Percentiles rank a stretch among this genome's conserved stretches.
These are phyloP conservation scores for Phymastichus coffea DNA, from an alignment of 1,140 invertebrate species.

Conservation along the genomic window DNA sequence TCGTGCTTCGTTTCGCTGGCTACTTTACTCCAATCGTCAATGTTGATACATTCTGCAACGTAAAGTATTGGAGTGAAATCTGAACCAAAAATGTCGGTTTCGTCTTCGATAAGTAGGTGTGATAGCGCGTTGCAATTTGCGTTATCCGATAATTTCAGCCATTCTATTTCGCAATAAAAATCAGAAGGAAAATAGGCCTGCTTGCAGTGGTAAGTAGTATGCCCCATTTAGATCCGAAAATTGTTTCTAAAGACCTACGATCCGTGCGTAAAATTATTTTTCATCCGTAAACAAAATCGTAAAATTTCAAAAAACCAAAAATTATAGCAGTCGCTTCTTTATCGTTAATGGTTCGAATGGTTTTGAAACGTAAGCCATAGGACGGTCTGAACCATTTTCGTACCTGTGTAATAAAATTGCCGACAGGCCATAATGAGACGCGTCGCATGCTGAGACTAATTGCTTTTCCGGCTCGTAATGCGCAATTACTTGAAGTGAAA, in stretches of 20 bases:
- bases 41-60: not conserved
- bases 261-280: constrained; percentile 54
- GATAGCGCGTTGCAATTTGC: too few relatives aligned
- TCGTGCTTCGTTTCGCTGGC: not conserved
- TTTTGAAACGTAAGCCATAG: constrained; percentile 54
- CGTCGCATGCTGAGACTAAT: constrained; percentile 28
- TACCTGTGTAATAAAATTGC: constrained; percentile 39
- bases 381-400: constrained; percentile 38
- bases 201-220: too few relatives aligned
- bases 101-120: not conserved
- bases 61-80: not conserved
- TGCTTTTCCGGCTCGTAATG: constrained; percentile 32
- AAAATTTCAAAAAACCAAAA: constrained; percentile 57
- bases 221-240: too few relatives aligned
- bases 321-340: constrained; percentile 59
- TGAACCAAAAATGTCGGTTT: not conserved
- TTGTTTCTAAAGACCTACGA: constrained; percentile 45
- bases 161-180: too few relatives aligned
- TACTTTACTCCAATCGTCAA: not conserved
- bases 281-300: constrained; percentile 57
- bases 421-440: constrained; percentile 18
- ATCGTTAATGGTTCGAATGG: constrained; percentile 55
- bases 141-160: not conserved
- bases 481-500: constrained; percentile 31
- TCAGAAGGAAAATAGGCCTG: too few relatives aligned